Evolutionary conservation across 2,888 invertebrate species (phyloP), one percentile per base, ranked within the genome.

Genomic region (Drosophila kanekoi): DNA sequence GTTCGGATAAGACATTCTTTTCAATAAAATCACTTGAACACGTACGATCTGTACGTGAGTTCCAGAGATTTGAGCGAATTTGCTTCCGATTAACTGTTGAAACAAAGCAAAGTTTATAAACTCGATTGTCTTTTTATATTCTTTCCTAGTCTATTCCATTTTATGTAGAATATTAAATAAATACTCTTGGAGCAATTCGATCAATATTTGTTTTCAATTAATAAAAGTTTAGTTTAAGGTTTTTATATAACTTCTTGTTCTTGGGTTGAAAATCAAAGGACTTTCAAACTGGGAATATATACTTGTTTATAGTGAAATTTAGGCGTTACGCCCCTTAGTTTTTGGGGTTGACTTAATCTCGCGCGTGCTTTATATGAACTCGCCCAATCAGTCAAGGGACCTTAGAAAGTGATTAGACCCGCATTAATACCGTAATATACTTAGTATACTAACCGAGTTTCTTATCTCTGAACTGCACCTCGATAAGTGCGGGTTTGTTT

Each of bases 391-490:
- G 44, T 18, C 35, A 23, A 33, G 1, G 11, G 13, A 23, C 13
- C 14, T 49, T 49, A 32, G 8, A 40, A 58, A 38, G 20, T 18
- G 38, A 49, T 58, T 49, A 40, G 37, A 41, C 28, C 16, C 53
- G 35, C 23, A 16, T 28, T 4, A 35, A 52, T 41, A 51, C 16
- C 13, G 10, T 41, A 20, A 11, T 20, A 13, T 18, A n/a, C n/a
- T n/a, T n/a, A 13, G 33, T n/a, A 48, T 33, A 47, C 28, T 20
- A 28, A n/a, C 4, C 9, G 5, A 13, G 47, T 33, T 38, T 13
- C 43, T 73, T 65, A 65, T 70, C 67, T 37, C 10, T 33, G 28
- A 43, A 48, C 13, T 45, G 43, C 33, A 37, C 6, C 41, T 48
- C 37, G 44, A 52, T 57, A 58, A 33, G 37, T 41, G 32, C 20